Conservation (phyloP, 2,797 vertebrate species). For the Spinus pinus region DNA sequence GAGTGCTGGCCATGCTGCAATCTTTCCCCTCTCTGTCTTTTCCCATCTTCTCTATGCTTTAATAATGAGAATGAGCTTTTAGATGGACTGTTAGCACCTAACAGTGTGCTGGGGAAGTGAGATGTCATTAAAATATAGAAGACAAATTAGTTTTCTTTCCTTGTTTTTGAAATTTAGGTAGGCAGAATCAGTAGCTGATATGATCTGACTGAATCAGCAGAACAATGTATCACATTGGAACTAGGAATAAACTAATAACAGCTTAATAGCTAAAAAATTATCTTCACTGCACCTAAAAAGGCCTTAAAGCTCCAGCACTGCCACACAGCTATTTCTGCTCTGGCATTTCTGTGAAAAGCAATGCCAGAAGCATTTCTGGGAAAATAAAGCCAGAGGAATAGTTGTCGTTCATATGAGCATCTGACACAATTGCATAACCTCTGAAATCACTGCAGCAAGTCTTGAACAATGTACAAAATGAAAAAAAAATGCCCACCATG, state of each 20-base stretch:
- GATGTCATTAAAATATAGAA: background rate
- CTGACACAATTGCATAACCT: constrained; percentile 1
- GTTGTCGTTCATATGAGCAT: background rate
- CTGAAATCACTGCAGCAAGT: background rate
- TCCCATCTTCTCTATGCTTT: background rate
- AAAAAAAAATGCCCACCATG: background rate
- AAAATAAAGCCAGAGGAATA: constrained; percentile 19
- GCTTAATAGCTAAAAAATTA: background rate
- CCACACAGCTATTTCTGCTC: background rate
- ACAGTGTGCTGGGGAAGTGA: background rate
- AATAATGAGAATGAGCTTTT: constrained; percentile 8
- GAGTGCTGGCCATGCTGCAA: background rate
- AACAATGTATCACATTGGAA: fast-evolving
- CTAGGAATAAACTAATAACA: background rate
- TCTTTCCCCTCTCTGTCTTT: constrained; percentile 7
- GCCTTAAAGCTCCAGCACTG: background rate
- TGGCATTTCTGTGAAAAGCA: background rate
- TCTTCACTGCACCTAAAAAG: background rate
- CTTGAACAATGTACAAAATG: background rate
- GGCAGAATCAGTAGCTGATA: background rate
- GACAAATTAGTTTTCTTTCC: background rate
- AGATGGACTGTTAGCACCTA: background rate
- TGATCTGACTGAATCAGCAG: background rate
- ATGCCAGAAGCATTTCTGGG: background rate
- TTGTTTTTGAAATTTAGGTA: background rate